Conservation (phyloP, 1,140 invertebrate species). For the Drusus annulatus region DNA sequence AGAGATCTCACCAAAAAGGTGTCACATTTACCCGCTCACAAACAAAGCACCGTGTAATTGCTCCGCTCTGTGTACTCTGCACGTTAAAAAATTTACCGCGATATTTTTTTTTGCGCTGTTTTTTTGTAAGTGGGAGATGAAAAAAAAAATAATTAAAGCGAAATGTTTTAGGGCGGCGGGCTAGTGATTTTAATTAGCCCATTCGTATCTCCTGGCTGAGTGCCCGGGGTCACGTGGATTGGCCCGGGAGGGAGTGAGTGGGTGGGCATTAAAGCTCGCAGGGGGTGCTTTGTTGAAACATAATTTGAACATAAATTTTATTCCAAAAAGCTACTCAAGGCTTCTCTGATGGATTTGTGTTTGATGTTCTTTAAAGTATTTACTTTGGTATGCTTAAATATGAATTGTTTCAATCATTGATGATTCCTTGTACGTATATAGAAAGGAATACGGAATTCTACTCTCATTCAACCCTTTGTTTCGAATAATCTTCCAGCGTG, state of each 20-base stretch:
- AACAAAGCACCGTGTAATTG: not conserved
- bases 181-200: constrained; percentile 56
- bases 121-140: constrained; percentile 23
- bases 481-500: constrained; percentile 11
- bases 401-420: too few species aligned
- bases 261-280: constrained; percentile 21
- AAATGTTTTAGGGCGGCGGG: constrained; percentile 47
- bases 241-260: not conserved
- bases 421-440: too few species aligned
- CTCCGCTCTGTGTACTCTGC: not conserved
- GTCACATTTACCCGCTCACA: not conserved
- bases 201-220: constrained; percentile 50
- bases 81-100: not conserved
- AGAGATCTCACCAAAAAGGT: not conserved
- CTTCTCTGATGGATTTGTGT: not conserved
- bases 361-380: constrained; percentile 1
- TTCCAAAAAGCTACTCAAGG: constrained; percentile 4
- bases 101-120: not conserved
- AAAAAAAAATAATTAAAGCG: constrained; percentile 53
- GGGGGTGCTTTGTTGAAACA: constrained; percentile 21
- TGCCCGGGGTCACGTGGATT: constrained; percentile 35
- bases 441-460: too few species aligned
- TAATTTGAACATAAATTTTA: constrained; percentile 20
- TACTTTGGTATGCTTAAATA: not conserved
- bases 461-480: constrained; percentile 25